phyloP scores from a whole-genome alignment of 2,797 vertebrate genomes.

The Astyanax mexicanus region DNA sequence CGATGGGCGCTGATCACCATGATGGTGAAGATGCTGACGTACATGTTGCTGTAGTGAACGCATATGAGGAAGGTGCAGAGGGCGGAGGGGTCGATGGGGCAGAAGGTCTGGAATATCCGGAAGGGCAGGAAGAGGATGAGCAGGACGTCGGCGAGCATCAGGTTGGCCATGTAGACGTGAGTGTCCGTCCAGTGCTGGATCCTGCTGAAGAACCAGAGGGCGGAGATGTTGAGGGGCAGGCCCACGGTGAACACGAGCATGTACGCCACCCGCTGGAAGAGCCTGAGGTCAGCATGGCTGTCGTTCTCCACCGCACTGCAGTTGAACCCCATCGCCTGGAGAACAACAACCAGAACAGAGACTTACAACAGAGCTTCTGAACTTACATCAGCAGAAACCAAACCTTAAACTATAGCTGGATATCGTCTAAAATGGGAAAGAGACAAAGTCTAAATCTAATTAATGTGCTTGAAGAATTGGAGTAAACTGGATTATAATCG shows the following conservation, averaged over 20 bases:
- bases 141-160: constrained; percentile 68
- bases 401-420: background rate
- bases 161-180: constrained; percentile 77
- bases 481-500: no score
- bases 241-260: constrained; percentile 67
- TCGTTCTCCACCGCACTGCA: background rate
- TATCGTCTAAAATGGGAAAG: no score
- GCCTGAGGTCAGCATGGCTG: rapidly evolving
- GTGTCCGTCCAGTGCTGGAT: constrained; percentile 69
- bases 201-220: constrained; percentile 65
- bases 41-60: constrained; percentile 78
- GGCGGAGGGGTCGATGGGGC: rapidly evolving
- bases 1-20: constrained; percentile 75
- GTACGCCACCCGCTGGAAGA: constrained; percentile 60
- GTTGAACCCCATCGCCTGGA: constrained; percentile 13
- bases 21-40: constrained; percentile 75
- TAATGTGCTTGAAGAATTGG: no score
- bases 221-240: constrained; percentile 65
- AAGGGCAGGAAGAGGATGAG: constrained; percentile 83
- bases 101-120: constrained; percentile 65
- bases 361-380: background rate
- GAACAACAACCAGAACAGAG: background rate
- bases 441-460: no score
- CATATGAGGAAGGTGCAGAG: constrained; percentile 70
- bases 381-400: background rate